These are phyloP conservation scores for Drosophila yakuba DNA, from an alignment of 1,140 invertebrate genomes.

Conservation along the genomic window DNA sequence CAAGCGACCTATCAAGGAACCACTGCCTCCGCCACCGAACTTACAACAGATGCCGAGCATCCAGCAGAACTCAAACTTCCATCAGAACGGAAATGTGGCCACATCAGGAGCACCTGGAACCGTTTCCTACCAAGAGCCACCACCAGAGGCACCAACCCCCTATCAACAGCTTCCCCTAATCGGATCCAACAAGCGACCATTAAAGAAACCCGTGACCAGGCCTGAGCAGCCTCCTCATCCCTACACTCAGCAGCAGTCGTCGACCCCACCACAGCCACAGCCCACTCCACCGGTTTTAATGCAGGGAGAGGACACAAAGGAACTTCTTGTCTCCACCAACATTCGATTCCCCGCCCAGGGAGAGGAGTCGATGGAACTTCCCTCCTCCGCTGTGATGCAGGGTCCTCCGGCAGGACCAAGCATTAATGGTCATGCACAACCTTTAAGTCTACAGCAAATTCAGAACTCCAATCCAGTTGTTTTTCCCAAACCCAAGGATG, in stretches of 20 bases:
- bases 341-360: slow-evolving; percentile 78
- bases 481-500: slow-evolving; percentile 70
- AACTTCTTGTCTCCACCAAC: slow-evolving; percentile 75
- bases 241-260: background rate
- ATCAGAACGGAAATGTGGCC: slow-evolving; percentile 52
- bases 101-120: slow-evolving; percentile 23
- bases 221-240: slow-evolving; percentile 12
- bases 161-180: slow-evolving; percentile 76
- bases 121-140: slow-evolving; percentile 47
- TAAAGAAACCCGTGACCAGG: slow-evolving; percentile 33
- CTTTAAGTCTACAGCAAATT: slow-evolving; percentile 71
- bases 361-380: slow-evolving; percentile 56
- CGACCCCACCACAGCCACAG: slow-evolving; percentile 6
- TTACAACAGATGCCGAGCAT: slow-evolving; percentile 58
- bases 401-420: slow-evolving; percentile 52
- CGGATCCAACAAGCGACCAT: slow-evolving; percentile 54
- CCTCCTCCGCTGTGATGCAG: slow-evolving; percentile 32
- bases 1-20: slow-evolving; percentile 47
- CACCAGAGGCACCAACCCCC: slow-evolving; percentile 70
- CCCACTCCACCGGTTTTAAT: background rate
- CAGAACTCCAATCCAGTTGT: slow-evolving; percentile 75
- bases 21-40: slow-evolving; percentile 24
- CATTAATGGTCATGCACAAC: slow-evolving; percentile 82
- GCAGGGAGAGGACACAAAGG: slow-evolving; percentile 62
- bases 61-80: slow-evolving; percentile 58